Base-by-base conservation (phyloP, 1,140 invertebrate genomes). In the Nixonia krombeini region DNA sequence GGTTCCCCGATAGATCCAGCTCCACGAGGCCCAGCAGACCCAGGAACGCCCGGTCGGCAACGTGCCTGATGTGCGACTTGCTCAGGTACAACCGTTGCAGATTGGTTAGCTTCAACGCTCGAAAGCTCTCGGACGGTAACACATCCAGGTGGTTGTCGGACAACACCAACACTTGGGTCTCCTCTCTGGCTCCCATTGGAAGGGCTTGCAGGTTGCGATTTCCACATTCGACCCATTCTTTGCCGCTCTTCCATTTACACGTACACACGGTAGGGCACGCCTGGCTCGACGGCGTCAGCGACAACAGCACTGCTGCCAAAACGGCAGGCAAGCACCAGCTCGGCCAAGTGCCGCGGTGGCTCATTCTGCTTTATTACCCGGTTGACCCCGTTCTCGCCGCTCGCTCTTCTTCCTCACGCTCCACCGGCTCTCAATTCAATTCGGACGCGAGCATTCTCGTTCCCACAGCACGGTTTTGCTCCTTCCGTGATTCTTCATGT, bases 171-270 rank as follows among this genome's bases (percentile, higher is more conserved):
- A 96, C 94, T 86, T 97, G 94, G 0, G 94, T 95, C 68, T 91
- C 93, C n/a, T 92, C 90, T 70, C 94, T 91, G 68, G 97, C 91
- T 17, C 92, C 91, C 59, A 90, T 88, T 0, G 96, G 95, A 31
- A 95, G 89, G 3, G 88, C 86, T 28, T 90, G 88, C n/a, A 95
- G 83, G 23, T 89, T 88, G 78, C 91, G 90, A 35, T 91, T 89
- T 7, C 90, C 87, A 82, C 94, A 96, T 77, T 96, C 94, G 1
- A 95, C 94, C 55, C 92, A 93, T 74, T 94, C 91, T 78, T 96
- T 96, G 1, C 94, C 95, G 73, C 91, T 90, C 80, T 95, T 96
- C 95, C 95, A 96, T 74, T 94, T 96, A 85, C 95, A 96, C 7
- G 88, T 86, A 80, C 95, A 96, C 29, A 88, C 87, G 1, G 83